Percentiles rank a stretch among this genome's conserved stretches.
Conservation (phyloP, 2,797 vertebrate species). For the Mareca strepera region DNA sequence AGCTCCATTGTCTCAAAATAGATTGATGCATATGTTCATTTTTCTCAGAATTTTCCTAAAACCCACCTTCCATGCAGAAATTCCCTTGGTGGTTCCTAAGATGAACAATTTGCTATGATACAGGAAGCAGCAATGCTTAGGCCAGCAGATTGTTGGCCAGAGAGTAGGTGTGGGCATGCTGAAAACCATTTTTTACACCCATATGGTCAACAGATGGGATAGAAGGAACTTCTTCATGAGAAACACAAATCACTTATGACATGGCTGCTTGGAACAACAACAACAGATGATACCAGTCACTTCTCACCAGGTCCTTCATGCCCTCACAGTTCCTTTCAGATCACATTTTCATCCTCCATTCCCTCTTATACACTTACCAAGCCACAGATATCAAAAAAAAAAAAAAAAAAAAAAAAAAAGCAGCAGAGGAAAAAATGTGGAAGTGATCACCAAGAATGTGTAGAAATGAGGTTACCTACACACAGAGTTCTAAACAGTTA, state of each 20-base stretch:
- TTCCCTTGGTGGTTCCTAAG: constrained; percentile 8
- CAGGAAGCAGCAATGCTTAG: constrained; percentile 40
- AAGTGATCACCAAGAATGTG: background rate
- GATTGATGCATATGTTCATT: constrained; percentile 24
- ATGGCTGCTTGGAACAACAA: constrained; percentile 42
- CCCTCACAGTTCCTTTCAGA: constrained; percentile 20
- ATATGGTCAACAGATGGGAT: constrained; percentile 58
- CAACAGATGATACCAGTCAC: constrained; percentile 41
- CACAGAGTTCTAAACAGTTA: background rate
- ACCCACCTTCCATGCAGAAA: background rate
- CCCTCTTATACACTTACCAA: background rate
- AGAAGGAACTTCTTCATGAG: constrained; percentile 13
- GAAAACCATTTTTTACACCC: constrained; percentile 27
- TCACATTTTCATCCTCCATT: background rate
- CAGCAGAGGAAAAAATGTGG: too few relatives aligned
- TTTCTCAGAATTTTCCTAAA: constrained; percentile 35
- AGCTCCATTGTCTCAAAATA: constrained; percentile 13
- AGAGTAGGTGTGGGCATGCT: constrained; percentile 1
- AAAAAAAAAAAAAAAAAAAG: too few relatives aligned
- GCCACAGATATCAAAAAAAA: background rate
- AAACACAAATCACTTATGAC: constrained; percentile 18
- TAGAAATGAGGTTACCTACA: background rate
- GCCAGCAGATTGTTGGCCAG: constrained; percentile 53
- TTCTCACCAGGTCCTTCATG: constrained; percentile 18
- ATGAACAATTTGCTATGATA: constrained; percentile 18